A percentile compares a stretch with the other conserved stretches of the same genome.
Evolutionary conservation across 1,140 invertebrate species (phyloP).

Genomic region (Tribolium madens): DNA sequence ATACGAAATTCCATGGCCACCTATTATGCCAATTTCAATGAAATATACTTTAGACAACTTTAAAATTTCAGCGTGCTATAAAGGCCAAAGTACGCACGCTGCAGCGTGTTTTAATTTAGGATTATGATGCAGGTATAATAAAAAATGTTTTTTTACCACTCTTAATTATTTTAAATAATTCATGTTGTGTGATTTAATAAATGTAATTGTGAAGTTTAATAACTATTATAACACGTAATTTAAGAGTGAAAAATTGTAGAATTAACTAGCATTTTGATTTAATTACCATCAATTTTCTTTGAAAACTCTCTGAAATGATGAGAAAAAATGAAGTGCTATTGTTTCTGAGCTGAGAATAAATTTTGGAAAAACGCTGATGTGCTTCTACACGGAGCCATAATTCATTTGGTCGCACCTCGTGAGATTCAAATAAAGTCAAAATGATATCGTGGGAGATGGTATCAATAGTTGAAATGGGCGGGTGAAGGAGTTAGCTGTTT

Average conservation of each 20-base stretch:
- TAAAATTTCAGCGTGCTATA: too few species aligned
- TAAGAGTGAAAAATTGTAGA: background rate
- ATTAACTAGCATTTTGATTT: background rate
- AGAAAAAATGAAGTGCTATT: background rate
- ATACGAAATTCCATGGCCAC: too few species aligned
- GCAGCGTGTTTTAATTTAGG: too few species aligned
- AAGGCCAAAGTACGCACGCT: too few species aligned
- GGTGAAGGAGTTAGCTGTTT: conserved; percentile 47
- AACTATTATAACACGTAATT: too few species aligned
- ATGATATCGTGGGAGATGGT: conserved; percentile 49
- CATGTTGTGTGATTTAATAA: too few species aligned
- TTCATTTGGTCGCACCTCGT: conserved; percentile 15
- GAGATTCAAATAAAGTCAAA: conserved; percentile 34
- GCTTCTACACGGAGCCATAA: background rate
- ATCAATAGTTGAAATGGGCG: conserved; percentile 50
- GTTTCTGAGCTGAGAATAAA: background rate
- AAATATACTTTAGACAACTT: too few species aligned
- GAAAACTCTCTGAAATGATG: background rate
- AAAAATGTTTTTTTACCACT: too few species aligned
- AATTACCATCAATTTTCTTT: background rate
- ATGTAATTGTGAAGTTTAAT: too few species aligned
- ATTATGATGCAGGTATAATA: too few species aligned
- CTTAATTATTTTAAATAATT: too few species aligned
- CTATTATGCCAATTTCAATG: too few species aligned
- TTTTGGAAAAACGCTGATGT: background rate